Base-by-base conservation (phyloP, 2,888 invertebrate species). In the Habroteleia sp. region DNA sequence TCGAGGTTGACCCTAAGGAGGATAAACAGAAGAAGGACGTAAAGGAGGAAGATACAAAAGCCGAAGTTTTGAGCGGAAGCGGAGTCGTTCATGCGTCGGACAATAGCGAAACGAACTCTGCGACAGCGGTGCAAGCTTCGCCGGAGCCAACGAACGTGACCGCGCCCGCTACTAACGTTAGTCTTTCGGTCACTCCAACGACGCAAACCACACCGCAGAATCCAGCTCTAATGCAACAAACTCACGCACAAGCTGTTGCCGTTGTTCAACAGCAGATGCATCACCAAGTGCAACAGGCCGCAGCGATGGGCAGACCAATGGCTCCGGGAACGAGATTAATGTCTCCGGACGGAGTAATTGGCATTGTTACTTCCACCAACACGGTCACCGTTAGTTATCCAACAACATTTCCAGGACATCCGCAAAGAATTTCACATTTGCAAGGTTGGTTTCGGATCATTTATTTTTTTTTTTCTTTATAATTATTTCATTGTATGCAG, bases 341-440 rank as follows among this genome's bases (percentile, higher is more conserved):
- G 79, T 90, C 91, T 1, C 89, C 91, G 0, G 93, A 93, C 88
- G 93, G 93, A 7, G 91, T 92, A 41, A 90, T 93, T 39, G 93
- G 93, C 71, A 91, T 93, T 74, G 92, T 93, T 73, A 91, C 92
- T 6, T 90, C 91, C 37, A 93, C 93, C 81, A 92, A 93, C 82
- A 86, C 87, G 0, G 86, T 89, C 1, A 87, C 88, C 2, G 88
- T 89, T 37, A 88, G 87, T 54, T 89, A 88, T 81, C 88, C 87
- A 16, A 78, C 87, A 2, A 84, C 84, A 0, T 88, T 88, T 52
- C 85, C 87, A 2, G 84, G 82, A 17, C 88, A 88, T 78, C 83
- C 84, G 1, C 88, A 87, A 56, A 82, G 88, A 56, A 78, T 89
- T 39, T 81, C 84, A 0, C 88, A 88, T 63, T 79, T 89, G 73